These are phyloP conservation scores for Crossocerus cetratus DNA, from an alignment of 2,888 invertebrate genomes.

Conservation along the genomic window DNA sequence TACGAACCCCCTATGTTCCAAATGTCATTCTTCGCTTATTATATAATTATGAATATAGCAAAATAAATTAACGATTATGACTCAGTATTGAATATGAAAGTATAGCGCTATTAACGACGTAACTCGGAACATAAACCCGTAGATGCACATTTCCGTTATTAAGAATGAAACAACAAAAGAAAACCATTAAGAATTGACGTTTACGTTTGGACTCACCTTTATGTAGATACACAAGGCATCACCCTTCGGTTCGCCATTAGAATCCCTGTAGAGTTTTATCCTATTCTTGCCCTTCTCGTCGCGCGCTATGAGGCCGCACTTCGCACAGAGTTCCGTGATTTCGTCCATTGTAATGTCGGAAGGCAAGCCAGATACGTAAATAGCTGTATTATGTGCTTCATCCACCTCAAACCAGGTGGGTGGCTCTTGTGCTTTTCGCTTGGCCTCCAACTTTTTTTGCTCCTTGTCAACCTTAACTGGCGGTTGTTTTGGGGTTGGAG, in stretches of 20 bases:
- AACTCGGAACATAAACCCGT: too few relatives aligned
- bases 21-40: too few relatives aligned
- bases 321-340: slow-evolving; percentile 94
- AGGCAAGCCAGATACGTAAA: slow-evolving; percentile 96
- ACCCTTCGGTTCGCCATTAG: slow-evolving; percentile 91
- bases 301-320: slow-evolving; percentile 96
- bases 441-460: slow-evolving; percentile 71
- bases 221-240: slow-evolving; percentile 98
- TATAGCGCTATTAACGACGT: too few relatives aligned
- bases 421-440: slow-evolving; percentile 78
- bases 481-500: slow-evolving; percentile 78
- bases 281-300: slow-evolving; percentile 91
- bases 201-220: slow-evolving; percentile 80
- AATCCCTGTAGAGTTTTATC: slow-evolving; percentile 93
- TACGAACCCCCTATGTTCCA: too few relatives aligned
- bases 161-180: too few relatives aligned
- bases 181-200: too few relatives aligned
- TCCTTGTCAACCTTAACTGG: slow-evolving; percentile 76
- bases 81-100: too few relatives aligned
- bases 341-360: slow-evolving; percentile 91
- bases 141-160: too few relatives aligned
- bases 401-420: slow-evolving; percentile 95
- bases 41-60: too few relatives aligned
- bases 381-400: slow-evolving; percentile 93
- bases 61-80: too few relatives aligned